phyloP scores from a whole-genome alignment of 2,888 invertebrate species.

The Cremastobaeus sp. region DNA sequence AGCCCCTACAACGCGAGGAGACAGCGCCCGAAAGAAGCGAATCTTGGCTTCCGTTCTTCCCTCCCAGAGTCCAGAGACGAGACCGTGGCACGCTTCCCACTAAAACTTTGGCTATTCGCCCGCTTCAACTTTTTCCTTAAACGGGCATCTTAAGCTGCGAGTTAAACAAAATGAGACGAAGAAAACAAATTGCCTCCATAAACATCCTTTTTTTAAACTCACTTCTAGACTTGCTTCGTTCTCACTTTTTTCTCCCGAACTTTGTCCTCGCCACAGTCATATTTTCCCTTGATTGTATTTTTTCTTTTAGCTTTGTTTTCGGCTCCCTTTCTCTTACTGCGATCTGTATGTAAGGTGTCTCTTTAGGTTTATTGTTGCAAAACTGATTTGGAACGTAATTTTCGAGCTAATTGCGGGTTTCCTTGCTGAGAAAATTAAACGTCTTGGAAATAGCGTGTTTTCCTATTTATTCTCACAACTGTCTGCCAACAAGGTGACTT shows the following conservation, averaged over 20 bases:
- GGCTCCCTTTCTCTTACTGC: constrained; percentile 4
- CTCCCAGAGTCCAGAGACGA: background rate
- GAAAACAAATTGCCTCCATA: constrained; percentile 54
- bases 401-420: no score
- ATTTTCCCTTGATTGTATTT: constrained; percentile 9
- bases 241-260: constrained; percentile 3
- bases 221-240: constrained; percentile 10
- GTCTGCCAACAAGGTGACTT: no score
- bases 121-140: constrained; percentile 55
- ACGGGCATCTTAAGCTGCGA: constrained; percentile 53
- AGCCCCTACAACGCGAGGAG: constrained; percentile 62
- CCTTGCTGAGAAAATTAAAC: no score
- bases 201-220: constrained; percentile 41
- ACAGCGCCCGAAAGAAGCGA: constrained; percentile 40
- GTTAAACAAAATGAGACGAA: constrained; percentile 58
- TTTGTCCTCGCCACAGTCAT: constrained; percentile 22
- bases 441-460: no score
- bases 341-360: constrained; percentile 3
- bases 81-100: constrained; percentile 61
- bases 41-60: constrained; percentile 21
- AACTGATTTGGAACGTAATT: background rate
- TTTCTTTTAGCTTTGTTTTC: constrained; percentile 9
- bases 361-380: background rate
- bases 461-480: no score
- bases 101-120: constrained; percentile 67